These are phyloP conservation scores for Chelmon rostratus DNA, from an alignment of 2,797 vertebrate species.

Conservation along the genomic window DNA sequence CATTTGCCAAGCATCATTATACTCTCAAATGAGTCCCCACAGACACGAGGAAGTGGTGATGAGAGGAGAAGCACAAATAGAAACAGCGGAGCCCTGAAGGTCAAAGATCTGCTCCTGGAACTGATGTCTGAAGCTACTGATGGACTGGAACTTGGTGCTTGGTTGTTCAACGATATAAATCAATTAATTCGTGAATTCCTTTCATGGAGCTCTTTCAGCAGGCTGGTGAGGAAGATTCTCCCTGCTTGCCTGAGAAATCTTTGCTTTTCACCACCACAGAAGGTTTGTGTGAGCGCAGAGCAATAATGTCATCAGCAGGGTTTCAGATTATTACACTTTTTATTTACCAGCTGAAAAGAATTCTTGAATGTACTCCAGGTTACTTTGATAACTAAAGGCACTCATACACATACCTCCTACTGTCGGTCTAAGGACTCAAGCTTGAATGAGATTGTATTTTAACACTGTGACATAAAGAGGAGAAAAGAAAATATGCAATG, in stretches of 20 bases:
- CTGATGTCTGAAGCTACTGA: background rate
- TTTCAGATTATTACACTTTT: background rate
- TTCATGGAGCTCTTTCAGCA: background rate
- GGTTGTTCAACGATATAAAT: background rate
- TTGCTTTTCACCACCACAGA: background rate
- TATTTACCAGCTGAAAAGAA: conserved; percentile 10
- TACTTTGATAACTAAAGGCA: background rate
- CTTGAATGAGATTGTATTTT: background rate
- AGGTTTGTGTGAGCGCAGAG: background rate
- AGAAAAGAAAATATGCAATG: background rate
- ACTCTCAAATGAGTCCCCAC: background rate
- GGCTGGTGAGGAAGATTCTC: background rate
- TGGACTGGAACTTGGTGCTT: background rate
- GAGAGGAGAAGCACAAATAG: background rate
- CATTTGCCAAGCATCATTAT: conserved; percentile 17
- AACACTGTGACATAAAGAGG: background rate
- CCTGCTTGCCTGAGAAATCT: background rate
- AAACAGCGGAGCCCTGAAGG: background rate
- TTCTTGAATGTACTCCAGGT: background rate
- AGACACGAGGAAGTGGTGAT: background rate
- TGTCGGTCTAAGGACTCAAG: background rate
- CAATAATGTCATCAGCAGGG: background rate
- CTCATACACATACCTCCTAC: background rate
- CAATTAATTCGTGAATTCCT: no score
- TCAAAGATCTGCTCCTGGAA: background rate